Percentiles rank a stretch among this genome's conserved stretches.
phyloP scores from a whole-genome alignment of 2,888 invertebrate genomes.

The Watsonalla cultraria region DNA sequence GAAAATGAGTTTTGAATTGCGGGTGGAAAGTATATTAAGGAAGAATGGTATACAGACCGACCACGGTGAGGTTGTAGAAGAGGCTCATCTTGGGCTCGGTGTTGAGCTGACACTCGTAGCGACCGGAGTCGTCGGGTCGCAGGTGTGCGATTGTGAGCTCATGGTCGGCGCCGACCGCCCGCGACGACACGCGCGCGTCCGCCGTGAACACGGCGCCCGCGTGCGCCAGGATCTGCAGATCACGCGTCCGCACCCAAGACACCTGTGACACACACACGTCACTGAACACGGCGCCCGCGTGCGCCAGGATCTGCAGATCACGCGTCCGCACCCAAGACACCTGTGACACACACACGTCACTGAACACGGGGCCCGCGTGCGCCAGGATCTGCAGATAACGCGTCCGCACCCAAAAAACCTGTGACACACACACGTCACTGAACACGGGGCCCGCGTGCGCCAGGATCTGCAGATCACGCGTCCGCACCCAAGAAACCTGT shows the following conservation, averaged over 20 bases:
- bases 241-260: too few relatives aligned
- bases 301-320: conserved; percentile 58
- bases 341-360: too few relatives aligned
- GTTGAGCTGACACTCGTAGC: conserved; percentile 87
- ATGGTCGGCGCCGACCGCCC: conserved; percentile 69
- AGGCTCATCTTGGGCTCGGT: conserved; percentile 86
- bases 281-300: conserved; percentile 71
- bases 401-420: too few relatives aligned
- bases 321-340: too few relatives aligned
- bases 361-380: conserved; percentile 77
- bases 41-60: conserved; percentile 17
- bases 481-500: too few relatives aligned
- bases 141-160: conserved; percentile 80
- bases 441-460: conserved; percentile 81
- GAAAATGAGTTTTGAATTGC: too few relatives aligned
- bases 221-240: conserved; percentile 70
- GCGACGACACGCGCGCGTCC: conserved; percentile 81
- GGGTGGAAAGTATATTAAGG: too few relatives aligned
- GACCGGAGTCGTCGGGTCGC: conserved; percentile 80
- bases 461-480: conserved; percentile 28
- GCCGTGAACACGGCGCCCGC: conserved; percentile 82
- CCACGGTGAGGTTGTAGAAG: conserved; percentile 80
- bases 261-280: not conserved
- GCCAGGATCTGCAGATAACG: conserved; percentile 49
- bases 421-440: too few relatives aligned